These are phyloP conservation scores for Streblospio benedicti DNA, from an alignment of 1,140 invertebrate species.

Conservation along the genomic window DNA sequence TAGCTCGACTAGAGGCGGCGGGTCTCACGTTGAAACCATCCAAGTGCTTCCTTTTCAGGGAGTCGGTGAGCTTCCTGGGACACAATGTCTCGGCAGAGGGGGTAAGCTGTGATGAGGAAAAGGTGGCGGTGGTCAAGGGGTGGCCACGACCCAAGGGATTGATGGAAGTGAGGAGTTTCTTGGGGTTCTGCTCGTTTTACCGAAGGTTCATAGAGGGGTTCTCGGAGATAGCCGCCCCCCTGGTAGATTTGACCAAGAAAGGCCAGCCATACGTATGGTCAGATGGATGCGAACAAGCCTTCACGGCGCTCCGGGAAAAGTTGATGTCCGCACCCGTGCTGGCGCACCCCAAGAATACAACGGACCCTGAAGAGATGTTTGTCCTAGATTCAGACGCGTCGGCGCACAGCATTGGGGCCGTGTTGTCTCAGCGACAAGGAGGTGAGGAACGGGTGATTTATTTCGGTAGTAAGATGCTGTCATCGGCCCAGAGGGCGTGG, in stretches of 20 bases:
- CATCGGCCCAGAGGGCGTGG: conserved; percentile 16
- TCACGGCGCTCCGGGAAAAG: not conserved
- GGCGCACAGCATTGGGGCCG: conserved; percentile 18
- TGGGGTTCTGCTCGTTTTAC: not conserved
- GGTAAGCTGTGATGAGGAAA: conserved; percentile 25
- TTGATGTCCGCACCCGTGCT: not conserved
- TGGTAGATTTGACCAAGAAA: too few relatives aligned
- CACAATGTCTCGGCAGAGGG: conserved; percentile 16
- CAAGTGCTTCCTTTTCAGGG: conserved; percentile 22
- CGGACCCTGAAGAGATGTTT: not conserved
- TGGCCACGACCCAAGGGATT: not conserved
- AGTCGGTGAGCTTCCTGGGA: conserved; percentile 19
- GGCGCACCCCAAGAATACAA: conserved; percentile 18
- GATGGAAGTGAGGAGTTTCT: not conserved
- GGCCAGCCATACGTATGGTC: not conserved
- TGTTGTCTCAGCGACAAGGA: conserved; percentile 40
- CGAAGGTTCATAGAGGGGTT: not conserved
- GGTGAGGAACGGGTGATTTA: conserved; percentile 25
- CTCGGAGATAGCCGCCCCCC: not conserved
- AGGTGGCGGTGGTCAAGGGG: conserved; percentile 27
- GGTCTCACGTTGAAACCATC: conserved; percentile 19
- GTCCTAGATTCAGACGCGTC: not conserved
- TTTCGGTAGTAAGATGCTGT: conserved; percentile 19
- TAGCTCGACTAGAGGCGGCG: conserved; percentile 30
- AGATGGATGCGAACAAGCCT: not conserved